phyloP scores from a whole-genome alignment of 2,797 vertebrate genomes.

The Trachops cirrhosus region DNA sequence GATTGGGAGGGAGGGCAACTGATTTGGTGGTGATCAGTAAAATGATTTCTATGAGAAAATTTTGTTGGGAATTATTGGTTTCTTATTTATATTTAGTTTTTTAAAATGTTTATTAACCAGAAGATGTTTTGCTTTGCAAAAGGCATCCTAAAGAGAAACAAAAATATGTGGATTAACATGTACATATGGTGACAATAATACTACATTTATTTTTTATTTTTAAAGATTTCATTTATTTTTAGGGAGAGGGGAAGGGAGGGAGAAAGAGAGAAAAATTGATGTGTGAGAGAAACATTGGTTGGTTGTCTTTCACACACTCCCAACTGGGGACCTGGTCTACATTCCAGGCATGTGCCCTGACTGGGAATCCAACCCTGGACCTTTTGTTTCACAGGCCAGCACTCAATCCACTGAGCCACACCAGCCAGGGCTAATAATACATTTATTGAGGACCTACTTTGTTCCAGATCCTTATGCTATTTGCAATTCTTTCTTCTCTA shows the following conservation, averaged over 20 bases:
- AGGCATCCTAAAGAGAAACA: background rate
- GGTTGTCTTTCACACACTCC: no score
- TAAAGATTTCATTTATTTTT: no score
- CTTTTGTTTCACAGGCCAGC: no score
- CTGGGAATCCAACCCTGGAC: no score
- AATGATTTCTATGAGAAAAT: background rate
- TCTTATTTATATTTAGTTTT: background rate
- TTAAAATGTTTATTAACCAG: background rate
- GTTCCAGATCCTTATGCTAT: background rate
- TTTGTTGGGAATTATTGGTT: background rate
- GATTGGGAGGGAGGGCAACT: background rate
- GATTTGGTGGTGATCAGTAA: background rate
- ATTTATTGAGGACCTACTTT: background rate
- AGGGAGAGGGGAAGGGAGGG: no score
- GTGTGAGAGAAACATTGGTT: no score
- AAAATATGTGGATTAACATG: background rate
- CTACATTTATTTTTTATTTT: background rate
- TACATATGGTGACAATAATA: background rate
- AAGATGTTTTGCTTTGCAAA: constrained; percentile 41
- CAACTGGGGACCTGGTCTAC: no score
- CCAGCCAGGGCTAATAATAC: background rate
- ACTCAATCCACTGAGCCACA: no score
- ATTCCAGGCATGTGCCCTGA: no score
- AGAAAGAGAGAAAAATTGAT: no score
- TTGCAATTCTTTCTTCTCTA: background rate